Base-by-base conservation (phyloP, 2,113 vertebrate species). In the Takifugu flavidus region DNA sequence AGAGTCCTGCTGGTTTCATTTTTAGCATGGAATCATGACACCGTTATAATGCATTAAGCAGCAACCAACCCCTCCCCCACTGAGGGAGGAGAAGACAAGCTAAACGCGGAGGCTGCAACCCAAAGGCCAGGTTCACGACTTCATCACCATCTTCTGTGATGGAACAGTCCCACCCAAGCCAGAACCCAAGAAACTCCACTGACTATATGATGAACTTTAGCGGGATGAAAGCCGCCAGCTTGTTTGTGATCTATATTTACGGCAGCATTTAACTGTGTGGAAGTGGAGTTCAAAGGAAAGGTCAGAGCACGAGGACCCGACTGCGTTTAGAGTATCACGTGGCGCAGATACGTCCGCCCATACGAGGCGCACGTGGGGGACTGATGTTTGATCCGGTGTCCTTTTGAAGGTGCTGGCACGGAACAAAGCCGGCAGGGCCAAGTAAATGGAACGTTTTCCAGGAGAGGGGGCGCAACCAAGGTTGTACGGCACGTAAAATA, bases 211-310 rank as follows among this genome's bases (percentile, higher is more conserved):
- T 89, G 83, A 89, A 90, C 89, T 90, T 90, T 86, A 66, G 70
- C 73, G 53, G 77, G 88, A 91, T 91, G 82, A 92, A 91, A 89
- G 89, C 67, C 28, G 6, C 55, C 74, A 72, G 79, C 79, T 65
- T 4, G 77, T 79, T 80, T 89, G 74, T 87, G 87, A 90, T 90
- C 87, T 89, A 80, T 85, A 86, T 87, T 88, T 84, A 75, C 77
- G 85, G 84, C 59, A 83, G 77, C 58, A 47, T 84, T 91, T 90
- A 83, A 89, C 90, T 81, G 72, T 63, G 56, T 80, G 58, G 69
- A 78, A 85, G 44, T 4, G 20, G 47, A 62, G 68, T 87, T 90
- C 85, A 91, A 91, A 91, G 80, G 42, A 90, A 90, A 91, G 87
- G 90, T 89, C 89, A 91, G 66, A 34, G 57, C 57, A 79, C 67